Conservation (phyloP, 1,140 invertebrate genomes). For the Caenorhabditis brenneri region DNA sequence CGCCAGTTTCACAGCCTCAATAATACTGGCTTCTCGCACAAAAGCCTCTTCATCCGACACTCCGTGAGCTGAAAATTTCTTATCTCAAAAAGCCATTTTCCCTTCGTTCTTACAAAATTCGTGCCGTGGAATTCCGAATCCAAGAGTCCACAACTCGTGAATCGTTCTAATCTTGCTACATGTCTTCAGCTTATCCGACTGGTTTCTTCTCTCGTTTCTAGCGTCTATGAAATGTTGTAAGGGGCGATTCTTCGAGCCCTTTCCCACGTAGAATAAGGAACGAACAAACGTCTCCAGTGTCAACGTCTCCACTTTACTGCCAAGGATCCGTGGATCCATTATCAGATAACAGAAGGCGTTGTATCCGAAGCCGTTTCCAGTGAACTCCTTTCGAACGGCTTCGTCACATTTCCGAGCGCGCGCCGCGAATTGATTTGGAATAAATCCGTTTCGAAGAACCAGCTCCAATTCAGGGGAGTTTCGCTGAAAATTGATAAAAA, state of each 20-base stretch:
- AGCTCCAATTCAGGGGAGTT: conserved; percentile 13
- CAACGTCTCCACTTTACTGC: not conserved
- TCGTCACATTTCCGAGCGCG: conserved; percentile 4
- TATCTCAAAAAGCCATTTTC: not conserved
- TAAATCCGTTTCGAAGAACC: not conserved
- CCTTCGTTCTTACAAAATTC: not conserved
- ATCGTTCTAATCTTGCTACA: not conserved
- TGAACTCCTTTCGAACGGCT: not conserved
- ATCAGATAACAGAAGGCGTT: conserved; percentile 9
- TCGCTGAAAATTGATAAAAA: not conserved
- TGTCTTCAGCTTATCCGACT: not conserved
- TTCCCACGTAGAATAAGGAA: not conserved
- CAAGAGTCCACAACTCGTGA: conserved; percentile 4
- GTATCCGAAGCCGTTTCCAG: conserved; percentile 22
- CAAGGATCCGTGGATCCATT: conserved; percentile 8
- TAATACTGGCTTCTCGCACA: conserved; percentile 1
- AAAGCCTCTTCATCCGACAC: conserved; percentile 5
- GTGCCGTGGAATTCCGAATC: conserved; percentile 22
- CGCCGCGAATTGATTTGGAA: not conserved
- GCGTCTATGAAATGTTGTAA: conserved; percentile 7
- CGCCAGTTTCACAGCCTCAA: not conserved
- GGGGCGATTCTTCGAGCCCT: conserved; percentile 9
- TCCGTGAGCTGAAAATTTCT: not conserved
- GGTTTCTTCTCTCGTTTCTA: not conserved
- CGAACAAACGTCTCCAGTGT: not conserved